Evolutionary conservation across 2,113 vertebrate genomes (phyloP).

Genomic region (Ameiurus melas): DNA sequence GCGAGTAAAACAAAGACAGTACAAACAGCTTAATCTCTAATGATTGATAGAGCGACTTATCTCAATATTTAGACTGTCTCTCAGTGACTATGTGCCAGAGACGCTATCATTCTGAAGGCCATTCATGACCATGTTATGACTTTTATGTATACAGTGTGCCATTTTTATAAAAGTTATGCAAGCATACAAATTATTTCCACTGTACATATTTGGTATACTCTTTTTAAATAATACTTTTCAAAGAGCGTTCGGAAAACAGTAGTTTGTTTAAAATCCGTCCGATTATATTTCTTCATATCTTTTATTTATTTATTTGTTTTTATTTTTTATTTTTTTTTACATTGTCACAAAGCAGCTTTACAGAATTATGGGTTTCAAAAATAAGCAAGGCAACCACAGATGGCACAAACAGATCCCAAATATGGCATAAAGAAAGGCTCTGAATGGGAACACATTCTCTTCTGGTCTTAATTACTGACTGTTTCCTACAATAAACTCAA

Average conservation of each 20-base stretch:
- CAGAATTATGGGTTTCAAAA: background rate
- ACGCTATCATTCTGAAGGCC: background rate
- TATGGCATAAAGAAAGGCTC: background rate
- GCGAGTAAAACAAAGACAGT: background rate
- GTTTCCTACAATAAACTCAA: background rate
- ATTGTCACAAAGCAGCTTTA: background rate
- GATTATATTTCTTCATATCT: background rate
- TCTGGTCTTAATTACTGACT: background rate
- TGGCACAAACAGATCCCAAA: background rate
- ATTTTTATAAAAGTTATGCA: background rate
- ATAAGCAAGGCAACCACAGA: background rate
- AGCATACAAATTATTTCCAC: background rate
- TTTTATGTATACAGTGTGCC: background rate
- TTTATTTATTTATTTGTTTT: no score
- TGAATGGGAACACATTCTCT: background rate
- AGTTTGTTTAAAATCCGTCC: background rate
- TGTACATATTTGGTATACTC: background rate
- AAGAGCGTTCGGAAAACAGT: background rate
- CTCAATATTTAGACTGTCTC: slow-evolving; percentile 13
- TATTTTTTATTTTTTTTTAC: background rate
- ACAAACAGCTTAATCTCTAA: slow-evolving; percentile 12
- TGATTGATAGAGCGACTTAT: background rate
- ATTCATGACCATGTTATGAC: background rate
- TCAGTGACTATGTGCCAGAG: background rate
- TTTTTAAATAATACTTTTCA: background rate